A percentile compares a stretch with the other conserved stretches of the same genome.
These are phyloP conservation scores for Diaphora mendica DNA, from an alignment of 2,888 invertebrate genomes.

Conservation along the genomic window DNA sequence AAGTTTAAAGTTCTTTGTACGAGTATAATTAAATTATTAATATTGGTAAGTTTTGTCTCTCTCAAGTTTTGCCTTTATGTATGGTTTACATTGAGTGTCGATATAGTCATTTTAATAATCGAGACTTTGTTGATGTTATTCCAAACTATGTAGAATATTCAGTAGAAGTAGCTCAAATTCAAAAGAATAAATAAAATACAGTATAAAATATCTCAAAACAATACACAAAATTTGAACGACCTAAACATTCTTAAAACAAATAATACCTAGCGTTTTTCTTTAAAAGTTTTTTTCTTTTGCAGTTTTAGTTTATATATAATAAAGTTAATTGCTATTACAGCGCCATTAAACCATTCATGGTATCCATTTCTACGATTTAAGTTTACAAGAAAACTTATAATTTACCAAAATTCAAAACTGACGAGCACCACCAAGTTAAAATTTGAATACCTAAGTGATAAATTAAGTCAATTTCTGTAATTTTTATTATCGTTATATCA, in stretches of 20 bases:
- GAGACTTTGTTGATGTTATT: background rate
- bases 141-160: background rate
- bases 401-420: background rate
- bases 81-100: background rate
- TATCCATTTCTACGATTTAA: background rate
- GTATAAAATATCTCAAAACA: background rate
- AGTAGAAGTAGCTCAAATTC: background rate
- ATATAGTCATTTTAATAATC: background rate
- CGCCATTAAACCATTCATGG: background rate
- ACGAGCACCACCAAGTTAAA: background rate
- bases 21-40: no score
- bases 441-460: slow-evolving; percentile 1
- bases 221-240: background rate
- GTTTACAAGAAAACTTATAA: background rate
- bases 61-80: no score
- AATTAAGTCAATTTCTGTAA: slow-evolving; percentile 5
- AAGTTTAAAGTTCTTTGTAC: no score
- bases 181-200: background rate
- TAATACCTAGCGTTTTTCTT: background rate
- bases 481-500: background rate
- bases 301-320: background rate
- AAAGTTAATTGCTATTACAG: background rate
- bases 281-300: background rate
- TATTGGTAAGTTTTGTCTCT: no score
- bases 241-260: background rate